A percentile compares a stretch with the other conserved stretches of the same genome.
phyloP scores from a whole-genome alignment of 1,140 invertebrate genomes.

The Megalonaias nervosa region DNA sequence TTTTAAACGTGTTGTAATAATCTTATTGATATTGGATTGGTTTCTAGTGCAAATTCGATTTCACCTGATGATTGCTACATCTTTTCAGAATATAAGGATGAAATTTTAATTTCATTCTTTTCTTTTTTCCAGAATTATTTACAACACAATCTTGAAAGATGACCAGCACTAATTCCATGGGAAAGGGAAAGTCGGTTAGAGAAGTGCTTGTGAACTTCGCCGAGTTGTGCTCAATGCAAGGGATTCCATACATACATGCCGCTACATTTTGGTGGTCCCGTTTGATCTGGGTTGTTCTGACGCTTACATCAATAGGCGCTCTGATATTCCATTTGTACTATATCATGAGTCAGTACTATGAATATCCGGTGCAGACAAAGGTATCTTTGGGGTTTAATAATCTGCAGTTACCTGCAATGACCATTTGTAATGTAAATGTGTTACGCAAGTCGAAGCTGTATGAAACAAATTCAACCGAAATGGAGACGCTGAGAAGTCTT shows the following conservation, averaged over 20 bases:
- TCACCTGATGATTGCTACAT: no score
- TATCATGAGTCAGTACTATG: slow-evolving; percentile 26
- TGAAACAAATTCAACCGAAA: no score
- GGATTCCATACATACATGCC: slow-evolving; percentile 31
- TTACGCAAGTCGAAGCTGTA: slow-evolving; percentile 26
- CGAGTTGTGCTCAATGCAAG: slow-evolving; percentile 43
- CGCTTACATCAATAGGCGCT: slow-evolving; percentile 12
- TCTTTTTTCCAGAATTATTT: no score
- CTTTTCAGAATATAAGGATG: no score
- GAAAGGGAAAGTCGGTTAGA: slow-evolving; percentile 13
- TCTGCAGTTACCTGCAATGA: slow-evolving; percentile 52
- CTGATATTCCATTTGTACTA: slow-evolving; percentile 41
- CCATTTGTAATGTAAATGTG: slow-evolving; percentile 56
- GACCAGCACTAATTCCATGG: neutral
- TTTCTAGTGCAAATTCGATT: no score
- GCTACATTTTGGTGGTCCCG: slow-evolving; percentile 19
- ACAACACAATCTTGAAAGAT: no score
- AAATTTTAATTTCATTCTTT: no score
- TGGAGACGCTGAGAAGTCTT: no score
- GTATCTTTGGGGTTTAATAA: slow-evolving; percentile 13
- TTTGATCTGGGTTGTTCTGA: slow-evolving; percentile 28
- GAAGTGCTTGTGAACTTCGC: slow-evolving; percentile 25
- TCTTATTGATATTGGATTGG: no score
- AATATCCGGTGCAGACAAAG: slow-evolving; percentile 31
- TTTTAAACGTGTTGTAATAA: no score